Conservation (phyloP, 2,797 vertebrate genomes). For the Poecilia picta region DNA sequence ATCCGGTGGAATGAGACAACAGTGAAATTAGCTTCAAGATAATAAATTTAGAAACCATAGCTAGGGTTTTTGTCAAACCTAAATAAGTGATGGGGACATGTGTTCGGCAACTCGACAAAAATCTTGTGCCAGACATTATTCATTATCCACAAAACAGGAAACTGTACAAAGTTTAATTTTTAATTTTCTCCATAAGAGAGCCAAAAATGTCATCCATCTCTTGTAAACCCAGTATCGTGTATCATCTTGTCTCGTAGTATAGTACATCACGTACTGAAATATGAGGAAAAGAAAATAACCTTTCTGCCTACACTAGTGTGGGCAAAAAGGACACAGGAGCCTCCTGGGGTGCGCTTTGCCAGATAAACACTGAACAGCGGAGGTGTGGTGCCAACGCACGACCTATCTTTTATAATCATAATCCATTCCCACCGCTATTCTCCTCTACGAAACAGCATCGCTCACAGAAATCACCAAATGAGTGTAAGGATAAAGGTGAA, state of each 20-base stretch:
- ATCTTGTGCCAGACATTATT: neutral
- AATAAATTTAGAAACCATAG: neutral
- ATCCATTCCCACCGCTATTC: constrained; percentile 80
- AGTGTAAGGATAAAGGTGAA: constrained; percentile 52
- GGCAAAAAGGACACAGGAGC: constrained; percentile 44
- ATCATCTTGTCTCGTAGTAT: neutral
- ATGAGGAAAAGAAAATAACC: constrained; percentile 35
- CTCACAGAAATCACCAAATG: constrained; percentile 73
- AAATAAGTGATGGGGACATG: neutral
- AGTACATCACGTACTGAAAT: constrained; percentile 17
- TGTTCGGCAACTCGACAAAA: neutral
- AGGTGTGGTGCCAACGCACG: constrained; percentile 51
- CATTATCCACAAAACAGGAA: neutral
- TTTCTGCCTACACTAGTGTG: constrained; percentile 41
- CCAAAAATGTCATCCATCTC: neutral
- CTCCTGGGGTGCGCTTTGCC: constrained; percentile 44
- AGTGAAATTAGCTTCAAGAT: neutral
- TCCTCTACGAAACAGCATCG: constrained; percentile 70
- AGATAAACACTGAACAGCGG: constrained; percentile 59
- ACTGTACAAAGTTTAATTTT: neutral
- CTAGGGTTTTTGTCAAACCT: neutral
- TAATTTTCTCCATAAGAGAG: neutral
- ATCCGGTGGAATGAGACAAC: neutral
- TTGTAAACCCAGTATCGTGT: neutral
- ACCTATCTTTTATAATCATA: constrained; percentile 75